A percentile compares a stretch with the other conserved stretches of the same genome.
These are phyloP conservation scores for Rotaria sp. DNA, from an alignment of 2,888 invertebrate species.

Conservation along the genomic window DNA sequence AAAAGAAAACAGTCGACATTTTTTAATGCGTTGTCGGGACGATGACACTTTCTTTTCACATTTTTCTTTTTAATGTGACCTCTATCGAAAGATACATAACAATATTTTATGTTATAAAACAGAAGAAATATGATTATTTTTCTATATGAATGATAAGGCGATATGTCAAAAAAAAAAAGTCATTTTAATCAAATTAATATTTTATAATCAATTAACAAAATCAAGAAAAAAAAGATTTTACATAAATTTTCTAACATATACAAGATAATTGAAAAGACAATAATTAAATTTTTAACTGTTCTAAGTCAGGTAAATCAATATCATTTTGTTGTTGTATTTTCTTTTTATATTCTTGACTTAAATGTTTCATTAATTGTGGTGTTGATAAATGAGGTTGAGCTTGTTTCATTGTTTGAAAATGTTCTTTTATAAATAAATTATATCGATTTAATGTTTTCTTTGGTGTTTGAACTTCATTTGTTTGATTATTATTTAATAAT, in stretches of 20 bases:
- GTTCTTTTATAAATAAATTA: background rate
- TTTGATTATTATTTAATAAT: conserved; percentile 12
- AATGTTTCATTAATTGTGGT: conserved; percentile 14
- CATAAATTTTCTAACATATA: background rate
- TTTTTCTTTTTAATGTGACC: background rate
- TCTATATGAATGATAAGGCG: too few species aligned
- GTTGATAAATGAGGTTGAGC: background rate
- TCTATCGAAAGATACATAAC: background rate
- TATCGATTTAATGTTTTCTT: background rate
- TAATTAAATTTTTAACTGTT: background rate
- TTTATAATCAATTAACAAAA: background rate
- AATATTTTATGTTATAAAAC: background rate
- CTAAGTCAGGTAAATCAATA: background rate
- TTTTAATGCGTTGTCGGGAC: background rate
- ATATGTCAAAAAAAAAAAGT: too few species aligned
- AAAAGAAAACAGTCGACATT: background rate
- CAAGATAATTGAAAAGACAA: background rate
- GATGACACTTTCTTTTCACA: background rate
- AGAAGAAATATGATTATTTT: too few species aligned
- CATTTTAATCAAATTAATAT: background rate
- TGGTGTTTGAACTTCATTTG: background rate
- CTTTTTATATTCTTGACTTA: conserved; percentile 11
- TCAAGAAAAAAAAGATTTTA: background rate
- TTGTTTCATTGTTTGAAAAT: conserved; percentile 14
- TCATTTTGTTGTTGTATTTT: background rate